A percentile compares a stretch with the other conserved stretches of the same genome.
Evolutionary conservation across 1,140 invertebrate species (phyloP).

Genomic region (Luehdorfia chinensis): DNA sequence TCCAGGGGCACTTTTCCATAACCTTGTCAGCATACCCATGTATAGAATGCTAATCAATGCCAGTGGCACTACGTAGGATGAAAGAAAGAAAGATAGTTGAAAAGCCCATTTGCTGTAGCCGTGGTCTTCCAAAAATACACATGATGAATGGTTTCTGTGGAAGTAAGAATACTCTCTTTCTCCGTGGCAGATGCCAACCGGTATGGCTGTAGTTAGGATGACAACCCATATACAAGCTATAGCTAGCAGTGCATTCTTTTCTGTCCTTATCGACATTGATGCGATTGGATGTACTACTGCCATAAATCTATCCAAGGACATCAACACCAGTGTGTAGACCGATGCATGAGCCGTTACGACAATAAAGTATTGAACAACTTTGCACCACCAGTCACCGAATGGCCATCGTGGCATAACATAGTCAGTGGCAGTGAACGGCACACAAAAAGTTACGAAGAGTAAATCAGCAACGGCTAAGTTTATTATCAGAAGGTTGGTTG

Average conservation of each 20-base stretch:
- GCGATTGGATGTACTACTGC: conserved; percentile 96
- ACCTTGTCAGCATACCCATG: conserved; percentile 91
- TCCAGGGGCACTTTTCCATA: conserved; percentile 91
- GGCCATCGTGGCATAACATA: conserved; percentile 93
- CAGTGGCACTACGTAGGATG: conserved; percentile 91
- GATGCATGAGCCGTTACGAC: conserved; percentile 95
- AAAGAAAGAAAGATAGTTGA: conserved; percentile 89
- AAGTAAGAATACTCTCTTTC: conserved; percentile 82
- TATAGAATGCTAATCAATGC: conserved; percentile 94
- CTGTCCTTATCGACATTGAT: conserved; percentile 92
- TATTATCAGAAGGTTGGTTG: conserved; percentile 94
- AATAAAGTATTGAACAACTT: conserved; percentile 86
- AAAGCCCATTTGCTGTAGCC: conserved; percentile 85
- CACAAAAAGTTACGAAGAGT: conserved; percentile 96
- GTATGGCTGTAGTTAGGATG: conserved; percentile 86
- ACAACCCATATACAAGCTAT: conserved; percentile 90
- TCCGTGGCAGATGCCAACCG: conserved; percentile 88
- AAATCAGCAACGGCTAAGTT: conserved; percentile 94
- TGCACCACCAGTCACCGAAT: conserved; percentile 94
- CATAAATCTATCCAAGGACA: conserved; percentile 96
- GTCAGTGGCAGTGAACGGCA: conserved; percentile 94
- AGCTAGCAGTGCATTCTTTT: conserved; percentile 88
- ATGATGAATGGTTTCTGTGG: conserved; percentile 80
- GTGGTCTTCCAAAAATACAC: conserved; percentile 81
- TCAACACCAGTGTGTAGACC: conserved; percentile 95